Evolutionary conservation across 2,888 invertebrate species (phyloP).

Genomic region (Tanytarsus gracilentus): DNA sequence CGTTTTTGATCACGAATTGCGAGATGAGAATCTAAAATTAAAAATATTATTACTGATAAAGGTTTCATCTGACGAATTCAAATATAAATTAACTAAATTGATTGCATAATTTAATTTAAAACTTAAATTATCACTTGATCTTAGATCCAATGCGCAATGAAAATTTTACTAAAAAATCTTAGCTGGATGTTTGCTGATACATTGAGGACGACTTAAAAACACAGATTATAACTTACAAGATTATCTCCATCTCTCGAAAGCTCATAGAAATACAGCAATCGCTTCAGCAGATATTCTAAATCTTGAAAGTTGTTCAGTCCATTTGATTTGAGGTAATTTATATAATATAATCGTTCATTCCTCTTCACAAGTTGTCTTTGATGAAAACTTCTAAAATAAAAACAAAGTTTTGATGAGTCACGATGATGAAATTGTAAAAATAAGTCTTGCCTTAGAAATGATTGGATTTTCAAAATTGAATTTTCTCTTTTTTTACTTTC

Average conservation of each 20-base stretch:
- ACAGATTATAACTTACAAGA: slow-evolving; percentile 47
- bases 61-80: no score
- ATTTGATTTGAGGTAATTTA: slow-evolving; percentile 48
- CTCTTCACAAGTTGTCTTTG: slow-evolving; percentile 58
- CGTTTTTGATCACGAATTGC: slow-evolving; percentile 40
- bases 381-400: slow-evolving; percentile 60
- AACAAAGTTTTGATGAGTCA: not conserved
- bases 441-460: slow-evolving; percentile 39
- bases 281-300: slow-evolving; percentile 51
- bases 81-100: no score
- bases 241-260: slow-evolving; percentile 55
- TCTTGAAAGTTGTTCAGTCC: slow-evolving; percentile 43
- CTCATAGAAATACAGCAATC: slow-evolving; percentile 67
- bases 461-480: slow-evolving; percentile 74
- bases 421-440: not conserved
- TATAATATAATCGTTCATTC: slow-evolving; percentile 59
- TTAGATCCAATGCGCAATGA: not conserved
- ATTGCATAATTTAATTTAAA: not conserved
- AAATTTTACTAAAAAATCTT: not conserved
- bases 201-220: no score
- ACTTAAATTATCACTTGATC: not conserved
- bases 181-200: not conserved
- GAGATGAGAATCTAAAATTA: slow-evolving; percentile 40
- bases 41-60: no score
- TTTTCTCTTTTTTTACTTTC: slow-evolving; percentile 64